These are phyloP conservation scores for Silurus lanzhouensis DNA, from an alignment of 2,797 vertebrate genomes.

Conservation along the genomic window DNA sequence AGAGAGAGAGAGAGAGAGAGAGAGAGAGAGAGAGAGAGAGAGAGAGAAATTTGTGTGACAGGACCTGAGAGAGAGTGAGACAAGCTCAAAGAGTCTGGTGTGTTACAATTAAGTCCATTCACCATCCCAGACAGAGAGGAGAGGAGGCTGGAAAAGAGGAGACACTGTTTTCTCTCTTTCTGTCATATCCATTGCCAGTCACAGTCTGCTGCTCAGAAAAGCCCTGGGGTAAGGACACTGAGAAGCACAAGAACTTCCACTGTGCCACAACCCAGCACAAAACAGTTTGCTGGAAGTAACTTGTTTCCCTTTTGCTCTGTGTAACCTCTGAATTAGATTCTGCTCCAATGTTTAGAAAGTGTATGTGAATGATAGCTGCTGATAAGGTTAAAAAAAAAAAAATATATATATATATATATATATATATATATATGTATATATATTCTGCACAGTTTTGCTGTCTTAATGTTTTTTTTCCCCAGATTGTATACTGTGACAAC, in stretches of 20 bases:
- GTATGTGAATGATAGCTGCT: background rate
- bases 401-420: too few species aligned
- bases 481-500: background rate
- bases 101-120: conserved; percentile 30
- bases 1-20: background rate
- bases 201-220: conserved; percentile 7
- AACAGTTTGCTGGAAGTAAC: background rate
- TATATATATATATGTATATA: too few species aligned
- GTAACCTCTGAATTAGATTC: background rate
- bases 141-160: conserved; percentile 1
- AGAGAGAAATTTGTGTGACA: too few species aligned
- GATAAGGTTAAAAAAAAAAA: background rate
- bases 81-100: background rate
- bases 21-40: background rate
- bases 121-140: conserved; percentile 20
- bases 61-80: background rate
- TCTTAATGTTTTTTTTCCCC: background rate
- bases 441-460: background rate
- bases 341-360: background rate
- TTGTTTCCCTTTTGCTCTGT: background rate
- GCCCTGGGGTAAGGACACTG: background rate
- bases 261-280: conserved; percentile 10
- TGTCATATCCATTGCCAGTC: conserved; percentile 23
- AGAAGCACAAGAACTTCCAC: conserved; percentile 15
- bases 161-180: conserved; percentile 8